Evolutionary conservation across 2,113 vertebrate genomes (phyloP), one percentile per base, ranked within the genome.

Genomic region (Corvus cornix): DNA sequence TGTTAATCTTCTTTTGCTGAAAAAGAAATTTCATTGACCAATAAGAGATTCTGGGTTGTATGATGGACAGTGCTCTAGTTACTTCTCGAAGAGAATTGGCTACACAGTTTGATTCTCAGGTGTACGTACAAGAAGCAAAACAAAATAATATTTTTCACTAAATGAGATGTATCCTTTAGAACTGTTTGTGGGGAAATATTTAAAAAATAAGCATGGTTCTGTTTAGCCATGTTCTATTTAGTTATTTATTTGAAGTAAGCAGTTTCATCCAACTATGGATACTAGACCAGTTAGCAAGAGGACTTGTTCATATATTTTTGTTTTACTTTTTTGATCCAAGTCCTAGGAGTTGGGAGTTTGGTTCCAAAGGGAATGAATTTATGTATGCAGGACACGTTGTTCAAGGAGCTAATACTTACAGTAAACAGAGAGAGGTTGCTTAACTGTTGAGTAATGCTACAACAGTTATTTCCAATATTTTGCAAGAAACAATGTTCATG

Each of bases 401-500:
- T 92, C 79, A 15, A 96, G 88, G 67, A 85, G 84, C 93, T 95
- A 95, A 95, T 74, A 41, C 55, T 95, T 95, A 80, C 94, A 62
- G 80, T 93, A 97, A 97, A 92, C 80, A 95, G 94, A 83, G 66
- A 95, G 94, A 83, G 66, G 89, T 96, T 77, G 94, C 96, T 91
- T 92, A 74, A 62, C 95, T 63, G 74, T 89, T 97, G 97, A 96
- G 97, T 97, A 96, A 97, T 89, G 69, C 78, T 67, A 79, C 84
- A 74, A 76, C 46, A 90, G 90, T 96, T 96, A 96, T 96, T 97
- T 97, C 96, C 97, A 97, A 97, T 92, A 93, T 98, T 97, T 97
- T 98, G 97, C 96, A 98, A 96, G 97, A 97, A 96, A 97, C 92
- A 81, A 94, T 95, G 95, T 98, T 97, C 92, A 87, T 98, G 94